A percentile compares a stretch with the other conserved stretches of the same genome.
Conservation (phyloP, 37 sponge, comb jelly and placozoan species). For the Geodia barretti region DNA sequence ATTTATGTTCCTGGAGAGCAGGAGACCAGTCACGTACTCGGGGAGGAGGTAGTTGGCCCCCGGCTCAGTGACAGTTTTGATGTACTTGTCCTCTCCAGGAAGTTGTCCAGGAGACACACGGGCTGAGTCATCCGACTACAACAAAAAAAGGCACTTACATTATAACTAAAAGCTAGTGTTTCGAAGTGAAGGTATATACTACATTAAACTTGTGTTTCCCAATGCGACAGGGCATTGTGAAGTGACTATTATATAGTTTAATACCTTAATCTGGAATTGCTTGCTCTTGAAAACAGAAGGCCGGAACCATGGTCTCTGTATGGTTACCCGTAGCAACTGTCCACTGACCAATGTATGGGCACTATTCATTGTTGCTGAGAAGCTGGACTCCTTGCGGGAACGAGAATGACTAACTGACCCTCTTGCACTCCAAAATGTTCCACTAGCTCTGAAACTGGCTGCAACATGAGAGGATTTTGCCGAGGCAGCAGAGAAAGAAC, state of each 20-base stretch:
- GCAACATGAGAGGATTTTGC: not conserved
- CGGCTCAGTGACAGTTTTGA: not conserved
- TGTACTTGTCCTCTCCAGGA: not conserved
- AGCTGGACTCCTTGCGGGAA: not conserved
- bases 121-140: too few species aligned
- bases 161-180: too few species aligned
- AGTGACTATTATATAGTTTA: too few species aligned
- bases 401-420: not conserved
- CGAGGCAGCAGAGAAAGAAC: not conserved
- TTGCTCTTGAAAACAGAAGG: conserved; percentile 43
- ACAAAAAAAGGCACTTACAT: too few species aligned
- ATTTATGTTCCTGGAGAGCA: conserved; percentile 34
- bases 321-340: conserved; percentile 49
- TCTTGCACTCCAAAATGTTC: not conserved
- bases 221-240: too few species aligned
- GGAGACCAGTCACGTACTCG: conserved; percentile 20
- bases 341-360: conserved; percentile 27
- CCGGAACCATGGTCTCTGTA: conserved; percentile 60
- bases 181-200: too few species aligned
- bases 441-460: not conserved
- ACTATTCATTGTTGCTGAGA: conserved; percentile 2
- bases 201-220: too few species aligned
- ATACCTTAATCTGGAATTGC: conserved; percentile 15
- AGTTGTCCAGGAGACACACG: too few species aligned
- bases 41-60: conserved; percentile 21